These are phyloP conservation scores for Araneus ventricosus DNA, from an alignment of 1,140 invertebrate genomes.

Conservation along the genomic window DNA sequence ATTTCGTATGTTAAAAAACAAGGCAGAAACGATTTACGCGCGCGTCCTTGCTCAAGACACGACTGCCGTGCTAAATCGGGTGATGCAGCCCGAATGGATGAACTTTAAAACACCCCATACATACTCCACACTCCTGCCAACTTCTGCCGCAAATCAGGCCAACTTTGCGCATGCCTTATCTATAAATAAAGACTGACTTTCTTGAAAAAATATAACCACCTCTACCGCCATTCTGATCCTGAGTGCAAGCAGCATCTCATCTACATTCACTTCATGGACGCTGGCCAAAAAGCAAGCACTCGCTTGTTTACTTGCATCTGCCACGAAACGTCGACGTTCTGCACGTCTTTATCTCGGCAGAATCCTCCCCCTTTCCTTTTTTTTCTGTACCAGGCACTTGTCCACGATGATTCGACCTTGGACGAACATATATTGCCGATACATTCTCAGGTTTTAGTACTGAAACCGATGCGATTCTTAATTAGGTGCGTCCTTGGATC, in stretches of 20 bases:
- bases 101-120: background rate
- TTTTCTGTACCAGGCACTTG: background rate
- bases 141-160: background rate
- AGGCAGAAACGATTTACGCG: too few species aligned
- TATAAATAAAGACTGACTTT: background rate
- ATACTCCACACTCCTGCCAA: background rate
- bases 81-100: background rate
- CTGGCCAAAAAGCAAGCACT: background rate
- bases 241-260: background rate
- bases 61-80: background rate
- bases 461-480: background rate
- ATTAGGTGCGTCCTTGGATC: background rate
- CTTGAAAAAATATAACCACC: background rate
- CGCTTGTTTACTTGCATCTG: background rate
- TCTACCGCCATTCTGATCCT: background rate
- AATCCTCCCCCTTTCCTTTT: background rate
- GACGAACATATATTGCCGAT: background rate
- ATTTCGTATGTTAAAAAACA: too few species aligned
- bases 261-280: constrained; percentile 4
- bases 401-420: background rate
- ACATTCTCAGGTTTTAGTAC: background rate
- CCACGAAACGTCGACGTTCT: constrained; percentile 1
- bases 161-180: constrained; percentile 24
- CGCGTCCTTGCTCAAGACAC: background rate
- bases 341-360: background rate